Evolutionary conservation across 2,888 invertebrate species (phyloP), one percentile per base, ranked within the genome.

Genomic region (Poecilus cupreus): DNA sequence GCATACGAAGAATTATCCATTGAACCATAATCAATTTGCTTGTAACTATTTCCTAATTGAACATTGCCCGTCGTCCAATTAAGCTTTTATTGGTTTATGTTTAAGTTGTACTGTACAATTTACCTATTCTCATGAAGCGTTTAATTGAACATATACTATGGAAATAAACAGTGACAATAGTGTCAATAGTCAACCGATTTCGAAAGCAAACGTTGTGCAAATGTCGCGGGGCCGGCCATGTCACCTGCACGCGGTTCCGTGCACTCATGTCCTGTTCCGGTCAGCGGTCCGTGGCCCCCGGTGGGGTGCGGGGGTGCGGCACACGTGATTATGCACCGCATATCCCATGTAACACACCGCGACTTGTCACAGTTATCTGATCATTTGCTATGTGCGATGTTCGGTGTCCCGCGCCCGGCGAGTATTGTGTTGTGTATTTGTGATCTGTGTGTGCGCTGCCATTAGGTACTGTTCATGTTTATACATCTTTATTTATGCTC

Each of bases 251-350:
- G 49, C 22, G 24, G 24, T 24, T 46, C 68, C 79, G 49, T 76
- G 37, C 57, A 76, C 26, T 57, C 57, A 32, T 76, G 76, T 78
- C 78, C 78, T 49, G 64, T 78, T 78, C 78, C 78, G 78, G 78
- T 68, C 78, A 26, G 68, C 18, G 13, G 72, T 32, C 1, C 4
- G 72, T 11, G 43, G 39, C 20, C n/a, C 5, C 8, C 10, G 37
- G 37, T 10, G 64, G 54, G 57, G 13, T 26, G 57, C 39, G 22
- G 77, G 43, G 57, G 77, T 5, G 37, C 24, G 32, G 70, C 43
- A 70, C 70, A 70, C 43, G 76, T 77, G 77, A 77, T 77, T 77
- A 77, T 60, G 77, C 60, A 77, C 77, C 77, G 77, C 77, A 77
- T 57, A 60, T 77, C 77, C 77, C 60, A 24, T 13, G 60, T 11